Evolutionary conservation across 1,140 invertebrate genomes (phyloP).

Genomic region (Saccostrea echinata): DNA sequence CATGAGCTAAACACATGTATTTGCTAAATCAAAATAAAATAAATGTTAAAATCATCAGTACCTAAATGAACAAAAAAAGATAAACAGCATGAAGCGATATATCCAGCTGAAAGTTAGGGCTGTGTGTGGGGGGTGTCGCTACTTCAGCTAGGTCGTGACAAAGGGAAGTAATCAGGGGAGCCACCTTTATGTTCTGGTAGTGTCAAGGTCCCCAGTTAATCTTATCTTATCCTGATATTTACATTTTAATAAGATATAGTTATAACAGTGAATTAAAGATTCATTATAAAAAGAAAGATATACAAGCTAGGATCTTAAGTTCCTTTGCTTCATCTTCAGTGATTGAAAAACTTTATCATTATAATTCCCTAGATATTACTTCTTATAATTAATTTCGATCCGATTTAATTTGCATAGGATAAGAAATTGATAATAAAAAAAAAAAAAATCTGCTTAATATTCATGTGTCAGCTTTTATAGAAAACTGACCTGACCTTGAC

Average conservation of each 20-base stretch:
- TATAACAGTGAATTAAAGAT: too few species aligned
- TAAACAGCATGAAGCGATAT: not conserved
- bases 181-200: not conserved
- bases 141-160: slow-evolving; percentile 16
- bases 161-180: not conserved
- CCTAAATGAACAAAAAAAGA: not conserved
- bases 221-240: not conserved
- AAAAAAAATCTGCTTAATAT: too few species aligned
- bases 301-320: too few species aligned
- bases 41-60: not conserved
- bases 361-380: too few species aligned
- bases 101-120: not conserved
- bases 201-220: not conserved
- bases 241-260: too few species aligned
- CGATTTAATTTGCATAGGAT: too few species aligned
- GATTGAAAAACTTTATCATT: too few species aligned
- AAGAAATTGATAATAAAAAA: too few species aligned
- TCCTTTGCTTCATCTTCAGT: too few species aligned
- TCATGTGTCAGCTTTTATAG: not conserved
- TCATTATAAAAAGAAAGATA: too few species aligned
- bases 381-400: too few species aligned
- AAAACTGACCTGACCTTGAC: not conserved
- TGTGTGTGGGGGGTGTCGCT: not conserved
- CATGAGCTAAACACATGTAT: too few species aligned
- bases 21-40: not conserved